Conservation (phyloP, 2,797 vertebrate genomes). For the Botia kubotai region DNA sequence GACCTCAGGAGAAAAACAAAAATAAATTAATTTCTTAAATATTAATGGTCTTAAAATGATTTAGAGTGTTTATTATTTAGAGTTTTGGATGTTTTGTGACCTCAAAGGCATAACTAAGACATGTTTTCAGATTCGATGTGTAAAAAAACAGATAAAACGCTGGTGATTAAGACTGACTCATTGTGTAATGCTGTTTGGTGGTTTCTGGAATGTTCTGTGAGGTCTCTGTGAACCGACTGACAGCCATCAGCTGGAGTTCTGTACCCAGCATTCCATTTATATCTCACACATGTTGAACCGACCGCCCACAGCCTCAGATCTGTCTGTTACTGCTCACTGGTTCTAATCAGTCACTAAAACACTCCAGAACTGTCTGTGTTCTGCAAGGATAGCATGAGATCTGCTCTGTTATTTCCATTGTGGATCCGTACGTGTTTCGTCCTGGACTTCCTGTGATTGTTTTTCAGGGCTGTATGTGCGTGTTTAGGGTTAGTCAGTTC, state of each 20-base stretch:
- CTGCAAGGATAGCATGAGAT: not conserved
- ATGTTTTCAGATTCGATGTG: not conserved
- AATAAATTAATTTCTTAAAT: too few relatives aligned
- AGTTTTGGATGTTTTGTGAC: too few relatives aligned
- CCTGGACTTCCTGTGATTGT: constrained; percentile 58
- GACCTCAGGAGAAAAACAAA: too few relatives aligned
- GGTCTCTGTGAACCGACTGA: constrained; percentile 45
- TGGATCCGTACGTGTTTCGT: constrained; percentile 2
- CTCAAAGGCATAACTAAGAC: not conserved
- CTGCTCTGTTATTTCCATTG: constrained; percentile 22
- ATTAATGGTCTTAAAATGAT: too few relatives aligned
- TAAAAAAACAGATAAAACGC: too few relatives aligned
- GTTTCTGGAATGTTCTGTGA: not conserved
- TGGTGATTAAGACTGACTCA: constrained; percentile 14
- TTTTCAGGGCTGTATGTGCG: not conserved
- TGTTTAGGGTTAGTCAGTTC: not conserved
- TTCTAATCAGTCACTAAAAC: not conserved
- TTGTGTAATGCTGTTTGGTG: constrained; percentile 8
- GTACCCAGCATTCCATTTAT: not conserved
- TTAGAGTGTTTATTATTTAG: too few relatives aligned
- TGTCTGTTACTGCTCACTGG: not conserved
- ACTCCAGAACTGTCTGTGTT: not conserved
- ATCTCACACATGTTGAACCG: constrained; percentile 17
- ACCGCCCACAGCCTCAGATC: not conserved
- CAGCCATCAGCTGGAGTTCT: constrained; percentile 41